Evolutionary conservation across 35 echinoderm and acorn worm species (phyloP).

Genomic region (Ptychodera flava): DNA sequence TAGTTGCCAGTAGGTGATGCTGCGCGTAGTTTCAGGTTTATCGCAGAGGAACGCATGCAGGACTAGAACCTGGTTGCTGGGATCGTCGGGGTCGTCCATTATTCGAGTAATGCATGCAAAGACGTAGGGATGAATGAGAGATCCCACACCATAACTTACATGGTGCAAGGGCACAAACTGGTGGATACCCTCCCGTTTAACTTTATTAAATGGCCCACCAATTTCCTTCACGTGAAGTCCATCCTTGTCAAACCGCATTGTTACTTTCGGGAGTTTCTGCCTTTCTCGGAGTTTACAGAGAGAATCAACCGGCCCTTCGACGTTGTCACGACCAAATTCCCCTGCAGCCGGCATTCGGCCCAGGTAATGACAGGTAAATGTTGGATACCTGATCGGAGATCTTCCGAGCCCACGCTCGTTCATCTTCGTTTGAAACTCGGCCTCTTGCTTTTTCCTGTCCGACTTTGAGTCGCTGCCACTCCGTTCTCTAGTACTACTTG

Average conservation of each 20-base stretch:
- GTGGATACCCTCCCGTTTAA: conserved; percentile 77
- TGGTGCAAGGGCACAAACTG: conserved; percentile 72
- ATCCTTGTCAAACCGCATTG: conserved; percentile 69
- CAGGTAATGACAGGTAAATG: conserved; percentile 70
- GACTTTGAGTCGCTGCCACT: neutral
- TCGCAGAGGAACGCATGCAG: conserved; percentile 89
- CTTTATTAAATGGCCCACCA: conserved; percentile 33
- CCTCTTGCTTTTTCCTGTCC: neutral
- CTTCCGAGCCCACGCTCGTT: neutral
- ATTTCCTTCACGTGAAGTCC: conserved; percentile 69
- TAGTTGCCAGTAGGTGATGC: conserved; percentile 92
- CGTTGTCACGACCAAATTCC: conserved; percentile 71
- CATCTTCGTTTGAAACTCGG: neutral
- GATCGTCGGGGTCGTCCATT: conserved; percentile 42
- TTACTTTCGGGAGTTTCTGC: conserved; percentile 73
- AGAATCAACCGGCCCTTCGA: conserved; percentile 84
- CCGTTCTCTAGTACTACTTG: neutral
- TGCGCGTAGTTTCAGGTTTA: conserved; percentile 58
- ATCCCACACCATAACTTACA: conserved; percentile 89
- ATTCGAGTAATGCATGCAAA: conserved; percentile 82
- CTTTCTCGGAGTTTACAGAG: conserved; percentile 86
- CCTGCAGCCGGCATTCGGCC: conserved; percentile 69
- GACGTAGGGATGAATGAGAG: conserved; percentile 57
- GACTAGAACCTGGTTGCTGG: conserved; percentile 52
- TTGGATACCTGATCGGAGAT: conserved; percentile 48